Percentiles rank a stretch among this genome's conserved stretches.
Conservation (phyloP, 2,888 invertebrate species). For the Proisotoma minuta region DNA sequence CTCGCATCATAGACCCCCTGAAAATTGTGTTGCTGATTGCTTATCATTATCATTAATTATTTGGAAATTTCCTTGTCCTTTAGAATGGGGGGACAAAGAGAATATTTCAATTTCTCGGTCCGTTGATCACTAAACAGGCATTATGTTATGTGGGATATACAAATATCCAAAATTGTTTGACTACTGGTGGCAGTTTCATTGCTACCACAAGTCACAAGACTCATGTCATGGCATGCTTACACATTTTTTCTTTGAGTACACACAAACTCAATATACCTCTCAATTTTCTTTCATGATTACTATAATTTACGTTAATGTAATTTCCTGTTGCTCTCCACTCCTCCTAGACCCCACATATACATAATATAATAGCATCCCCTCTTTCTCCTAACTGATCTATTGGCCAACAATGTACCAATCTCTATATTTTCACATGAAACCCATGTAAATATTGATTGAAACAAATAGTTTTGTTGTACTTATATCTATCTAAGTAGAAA, state of each 20-base stretch:
- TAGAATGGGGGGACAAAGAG: conserved; percentile 10
- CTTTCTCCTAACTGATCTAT: no score
- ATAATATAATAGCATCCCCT: no score
- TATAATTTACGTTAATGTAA: conserved; percentile 41
- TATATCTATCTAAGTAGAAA: no score
- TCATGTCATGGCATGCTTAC: neutral
- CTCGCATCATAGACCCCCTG: neutral
- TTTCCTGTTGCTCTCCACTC: conserved; percentile 39
- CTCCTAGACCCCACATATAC: conserved; percentile 40
- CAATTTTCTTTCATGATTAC: conserved; percentile 38
- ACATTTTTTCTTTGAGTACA: conserved; percentile 18
- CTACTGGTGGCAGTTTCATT: neutral
- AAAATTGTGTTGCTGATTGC: neutral
- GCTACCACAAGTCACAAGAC: neutral
- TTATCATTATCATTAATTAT: neutral
- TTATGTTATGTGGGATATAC: conserved; percentile 24
- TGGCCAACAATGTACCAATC: no score
- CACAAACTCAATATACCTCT: conserved; percentile 27
- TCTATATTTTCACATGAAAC: no score
- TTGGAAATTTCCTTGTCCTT: neutral
- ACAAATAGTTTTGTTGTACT: no score
- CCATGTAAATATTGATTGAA: no score
- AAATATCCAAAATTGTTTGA: neutral
- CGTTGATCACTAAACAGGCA: conserved; percentile 32
- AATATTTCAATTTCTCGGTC: conserved; percentile 41